These are phyloP conservation scores for Steromphala cineraria DNA, from an alignment of 2,888 invertebrate genomes.

Conservation along the genomic window DNA sequence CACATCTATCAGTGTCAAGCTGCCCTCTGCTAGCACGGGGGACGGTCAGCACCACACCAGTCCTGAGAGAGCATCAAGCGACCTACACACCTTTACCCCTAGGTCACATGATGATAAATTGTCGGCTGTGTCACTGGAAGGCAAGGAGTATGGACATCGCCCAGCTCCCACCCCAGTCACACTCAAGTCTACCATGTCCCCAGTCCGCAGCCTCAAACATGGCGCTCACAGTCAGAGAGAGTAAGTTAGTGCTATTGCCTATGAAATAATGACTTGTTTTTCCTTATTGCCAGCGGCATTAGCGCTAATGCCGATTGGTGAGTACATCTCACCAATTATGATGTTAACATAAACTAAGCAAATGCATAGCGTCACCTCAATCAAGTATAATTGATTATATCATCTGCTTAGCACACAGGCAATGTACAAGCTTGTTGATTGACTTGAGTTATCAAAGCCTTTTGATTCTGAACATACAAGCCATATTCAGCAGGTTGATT, in stretches of 20 bases:
- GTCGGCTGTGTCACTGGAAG: slow-evolving; percentile 40
- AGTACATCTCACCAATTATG: too few species aligned
- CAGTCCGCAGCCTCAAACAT: slow-evolving; percentile 27
- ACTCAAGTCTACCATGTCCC: slow-evolving; percentile 11
- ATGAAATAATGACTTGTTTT: too few species aligned
- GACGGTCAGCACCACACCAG: slow-evolving; percentile 38
- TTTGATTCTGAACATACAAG: too few species aligned
- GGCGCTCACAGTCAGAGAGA: slow-evolving; percentile 31
- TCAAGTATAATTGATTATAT: too few species aligned
- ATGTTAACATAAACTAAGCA: too few species aligned
- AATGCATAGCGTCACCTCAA: too few species aligned
- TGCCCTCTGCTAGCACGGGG: slow-evolving; percentile 55
- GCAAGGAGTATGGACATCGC: slow-evolving; percentile 47
- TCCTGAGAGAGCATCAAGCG: slow-evolving; percentile 26
- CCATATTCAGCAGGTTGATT: too few species aligned
- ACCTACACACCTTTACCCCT: background rate
- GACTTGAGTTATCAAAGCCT: too few species aligned
- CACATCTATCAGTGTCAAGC: slow-evolving; percentile 66
- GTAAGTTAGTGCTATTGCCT: slow-evolving; percentile 24
- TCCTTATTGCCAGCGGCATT: too few species aligned
- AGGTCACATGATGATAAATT: slow-evolving; percentile 36
- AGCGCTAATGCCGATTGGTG: too few species aligned
- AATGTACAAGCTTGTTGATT: too few species aligned
- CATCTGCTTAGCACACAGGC: too few species aligned
- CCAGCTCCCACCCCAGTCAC: slow-evolving; percentile 29